Conservation (phyloP, 2,888 invertebrate species). For the Ephialtes manifestator region DNA sequence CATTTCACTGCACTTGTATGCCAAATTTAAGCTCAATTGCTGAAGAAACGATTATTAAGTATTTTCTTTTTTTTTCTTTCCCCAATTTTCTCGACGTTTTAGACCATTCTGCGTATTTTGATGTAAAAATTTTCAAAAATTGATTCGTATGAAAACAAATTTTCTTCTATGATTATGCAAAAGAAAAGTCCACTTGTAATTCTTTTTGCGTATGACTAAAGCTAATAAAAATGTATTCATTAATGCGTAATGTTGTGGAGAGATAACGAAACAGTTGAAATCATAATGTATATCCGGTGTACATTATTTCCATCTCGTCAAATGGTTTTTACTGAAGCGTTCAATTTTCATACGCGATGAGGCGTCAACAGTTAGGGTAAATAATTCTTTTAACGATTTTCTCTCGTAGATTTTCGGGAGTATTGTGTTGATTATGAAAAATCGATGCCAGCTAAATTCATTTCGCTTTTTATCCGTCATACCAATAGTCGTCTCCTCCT, state of each 20-base stretch:
- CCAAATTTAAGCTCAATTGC: no score
- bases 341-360: not conserved
- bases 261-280: slow-evolving; percentile 20
- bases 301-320: not conserved
- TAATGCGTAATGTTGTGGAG: not conserved
- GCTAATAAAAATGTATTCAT: not conserved
- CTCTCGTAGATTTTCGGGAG: not conserved
- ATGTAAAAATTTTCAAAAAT: no score
- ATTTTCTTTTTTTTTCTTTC: no score
- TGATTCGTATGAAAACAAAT: no score
- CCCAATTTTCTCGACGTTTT: no score
- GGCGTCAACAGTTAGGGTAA: not conserved
- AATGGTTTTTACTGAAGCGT: not conserved
- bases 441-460: not conserved
- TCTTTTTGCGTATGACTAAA: not conserved
- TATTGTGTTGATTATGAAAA: not conserved
- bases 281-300: not conserved
- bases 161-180: not conserved
- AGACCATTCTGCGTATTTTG: no score
- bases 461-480: slow-evolving; percentile 1
- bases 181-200: not conserved
- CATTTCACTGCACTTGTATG: no score
- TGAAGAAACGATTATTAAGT: no score
- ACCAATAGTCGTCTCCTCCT: slow-evolving; percentile 8
- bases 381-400: not conserved